A percentile compares a stretch with the other conserved stretches of the same genome.
phyloP scores from a whole-genome alignment of 2,888 invertebrate genomes.

The Nematopogon swammerdamellus region DNA sequence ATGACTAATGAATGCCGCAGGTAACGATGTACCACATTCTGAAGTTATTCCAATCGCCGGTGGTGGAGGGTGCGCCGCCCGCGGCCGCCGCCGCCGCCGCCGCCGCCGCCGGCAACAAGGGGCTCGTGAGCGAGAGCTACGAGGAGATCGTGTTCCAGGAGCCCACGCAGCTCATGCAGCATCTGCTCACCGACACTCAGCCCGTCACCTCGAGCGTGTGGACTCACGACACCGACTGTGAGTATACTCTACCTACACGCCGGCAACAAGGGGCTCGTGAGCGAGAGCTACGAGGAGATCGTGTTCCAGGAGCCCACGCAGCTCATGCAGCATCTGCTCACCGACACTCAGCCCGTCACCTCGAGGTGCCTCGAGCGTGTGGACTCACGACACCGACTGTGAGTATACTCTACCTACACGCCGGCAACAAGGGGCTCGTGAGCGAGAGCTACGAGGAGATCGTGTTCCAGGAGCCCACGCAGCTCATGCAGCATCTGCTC shows the following conservation, averaged over 20 bases:
- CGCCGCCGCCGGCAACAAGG: conserved; percentile 61
- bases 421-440: conserved; percentile 69
- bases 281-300: too few species aligned
- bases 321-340: too few species aligned
- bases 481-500: conserved; percentile 85
- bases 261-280: too few species aligned
- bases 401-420: too few species aligned
- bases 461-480: conserved; percentile 88
- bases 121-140: conserved; percentile 88
- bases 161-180: conserved; percentile 87
- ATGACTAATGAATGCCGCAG: too few species aligned
- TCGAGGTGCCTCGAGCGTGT: too few species aligned
- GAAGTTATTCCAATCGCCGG: conserved; percentile 87
- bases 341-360: too few species aligned
- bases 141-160: conserved; percentile 95
- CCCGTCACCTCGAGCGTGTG: conserved; percentile 70
- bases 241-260: too few species aligned
- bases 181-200: conserved; percentile 73
- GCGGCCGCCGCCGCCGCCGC: conserved; percentile 51
- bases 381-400: too few species aligned
- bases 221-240: conserved; percentile 89
- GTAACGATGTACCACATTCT: conserved; percentile 93
- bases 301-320: too few species aligned
- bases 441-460: conserved; percentile 96
- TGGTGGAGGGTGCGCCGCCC: conserved; percentile 40